Base-by-base conservation (phyloP, 2,113 vertebrate species). In the Pituophis catenifer region DNA sequence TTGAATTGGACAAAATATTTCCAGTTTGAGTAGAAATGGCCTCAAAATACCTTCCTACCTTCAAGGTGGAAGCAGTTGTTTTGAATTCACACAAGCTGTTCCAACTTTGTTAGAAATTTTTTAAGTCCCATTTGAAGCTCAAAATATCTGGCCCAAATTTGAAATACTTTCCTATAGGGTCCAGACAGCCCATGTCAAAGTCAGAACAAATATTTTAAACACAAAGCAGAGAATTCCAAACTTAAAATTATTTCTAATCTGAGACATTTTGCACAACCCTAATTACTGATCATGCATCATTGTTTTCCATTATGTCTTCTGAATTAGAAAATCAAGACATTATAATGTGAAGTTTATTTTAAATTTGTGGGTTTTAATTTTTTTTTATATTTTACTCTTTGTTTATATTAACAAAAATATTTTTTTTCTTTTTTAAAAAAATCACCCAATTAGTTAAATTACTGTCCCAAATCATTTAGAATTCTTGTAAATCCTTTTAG, bases 261-360 rank as follows among this genome's bases (percentile, higher is more conserved):
- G 13, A 33, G 70, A 33, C 70, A 19, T 75, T 75, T 38, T 38
- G n/a, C n/a, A 75, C 12, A n/a, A n/a, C 65, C 62, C 29, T 33
- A 75, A 38, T 33, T 19, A n/a, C 70, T 75, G 2, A 33, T 75
- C n/a, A 0, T 33, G 70, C 6, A 38, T 75, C n/a, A 13, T 26
- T 96, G 96, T 48, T 85, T 90, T 94, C 89, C 88, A 59, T 7
- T 93, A 44, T 94, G 94, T 93, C 90, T 81, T 96, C 94, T 96
- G 92, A 91, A 93, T 91, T 94, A 50, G 10, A 93, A 91, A 91
- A 93, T 96, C 57, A 94, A 59, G 89, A 94, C 96, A 94, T 95
- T 96, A 94, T 55, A 75, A 94, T 97, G 95, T 96, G 97, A 98
- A 97, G 95, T 58, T 95, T 75, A 33, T 75, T 75, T 75, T 33